Percentiles rank a stretch among this genome's conserved stretches.
phyloP scores from a whole-genome alignment of 2,113 vertebrate species.

The Poeciliopsis turrubarensis region DNA sequence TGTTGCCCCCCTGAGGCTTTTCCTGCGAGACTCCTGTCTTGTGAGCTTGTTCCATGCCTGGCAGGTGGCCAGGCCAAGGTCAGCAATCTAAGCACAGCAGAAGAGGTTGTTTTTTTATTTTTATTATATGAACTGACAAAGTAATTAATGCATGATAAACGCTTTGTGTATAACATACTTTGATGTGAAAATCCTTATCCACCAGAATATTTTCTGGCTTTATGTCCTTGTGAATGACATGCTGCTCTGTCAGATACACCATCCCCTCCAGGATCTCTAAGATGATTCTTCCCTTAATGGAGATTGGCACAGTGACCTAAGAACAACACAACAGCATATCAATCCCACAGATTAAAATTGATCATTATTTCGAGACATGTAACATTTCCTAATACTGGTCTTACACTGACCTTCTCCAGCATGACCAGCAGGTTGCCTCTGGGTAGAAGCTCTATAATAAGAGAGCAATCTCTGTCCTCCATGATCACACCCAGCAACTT shows the following conservation, averaged over 20 bases:
- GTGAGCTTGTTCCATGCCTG: conserved; percentile 92
- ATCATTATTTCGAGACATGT: background rate
- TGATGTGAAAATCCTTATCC: conserved; percentile 91
- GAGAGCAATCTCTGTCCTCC: conserved; percentile 89
- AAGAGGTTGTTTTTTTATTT: background rate
- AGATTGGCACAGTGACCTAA: conserved; percentile 84
- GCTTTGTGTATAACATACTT: conserved; percentile 78
- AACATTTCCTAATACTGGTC: background rate
- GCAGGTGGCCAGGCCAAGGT: conserved; percentile 90
- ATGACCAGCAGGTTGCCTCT: conserved; percentile 90
- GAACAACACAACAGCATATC: conserved; percentile 12
- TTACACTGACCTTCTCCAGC: conserved; percentile 80
- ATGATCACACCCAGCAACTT: conserved; percentile 90
- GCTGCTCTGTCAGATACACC: conserved; percentile 86
- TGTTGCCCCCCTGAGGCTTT: conserved; percentile 40
- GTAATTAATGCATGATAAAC: background rate
- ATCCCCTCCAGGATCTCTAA: conserved; percentile 92
- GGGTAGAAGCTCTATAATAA: conserved; percentile 93
- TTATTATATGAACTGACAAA: background rate
- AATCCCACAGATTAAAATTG: background rate
- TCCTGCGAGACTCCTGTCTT: conserved; percentile 84
- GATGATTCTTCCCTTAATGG: conserved; percentile 89
- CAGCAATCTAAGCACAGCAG: conserved; percentile 85
- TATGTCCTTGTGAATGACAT: conserved; percentile 93
- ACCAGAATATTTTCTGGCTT: conserved; percentile 97